phyloP scores from a whole-genome alignment of 2,797 vertebrate genomes.

The Adelosebastes latens region DNA sequence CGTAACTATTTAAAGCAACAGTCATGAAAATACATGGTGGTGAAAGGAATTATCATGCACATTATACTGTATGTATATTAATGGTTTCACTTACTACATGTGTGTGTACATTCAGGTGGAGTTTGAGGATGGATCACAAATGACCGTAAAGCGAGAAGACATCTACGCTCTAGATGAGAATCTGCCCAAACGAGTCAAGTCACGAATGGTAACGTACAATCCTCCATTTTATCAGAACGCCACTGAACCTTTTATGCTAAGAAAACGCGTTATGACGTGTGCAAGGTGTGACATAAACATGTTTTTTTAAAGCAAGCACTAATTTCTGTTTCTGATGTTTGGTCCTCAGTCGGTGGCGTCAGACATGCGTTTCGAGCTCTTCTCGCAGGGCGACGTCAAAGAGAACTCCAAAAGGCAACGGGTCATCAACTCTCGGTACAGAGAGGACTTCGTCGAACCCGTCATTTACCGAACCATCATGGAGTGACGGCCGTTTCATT shows the following conservation, averaged over 20 bases:
- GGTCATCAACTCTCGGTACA: conserved; percentile 96
- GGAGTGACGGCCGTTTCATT: conserved; percentile 82
- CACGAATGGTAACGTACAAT: conserved; percentile 85
- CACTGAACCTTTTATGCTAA: not conserved
- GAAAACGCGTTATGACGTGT: too few species aligned
- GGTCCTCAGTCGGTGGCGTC: conserved; percentile 91
- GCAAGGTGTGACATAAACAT: too few species aligned
- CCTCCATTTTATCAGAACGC: not conserved
- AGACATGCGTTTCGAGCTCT: conserved; percentile 98
- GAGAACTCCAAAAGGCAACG: conserved; percentile 95
- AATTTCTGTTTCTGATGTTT: not conserved
- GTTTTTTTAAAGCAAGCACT: not conserved
- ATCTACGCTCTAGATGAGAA: conserved; percentile 95
- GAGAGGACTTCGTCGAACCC: conserved; percentile 96
- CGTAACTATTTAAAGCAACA: not conserved
- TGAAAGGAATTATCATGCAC: not conserved
- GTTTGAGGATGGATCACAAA: conserved; percentile 96
- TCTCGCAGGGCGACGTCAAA: conserved; percentile 91
- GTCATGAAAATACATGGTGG: not conserved
- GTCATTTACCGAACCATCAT: conserved; percentile 95
- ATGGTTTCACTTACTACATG: not conserved
- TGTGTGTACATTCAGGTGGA: conserved; percentile 84
- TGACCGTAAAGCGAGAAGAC: conserved; percentile 93
- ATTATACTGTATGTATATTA: not conserved
- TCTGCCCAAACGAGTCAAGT: conserved; percentile 95